phyloP scores from a whole-genome alignment of 2,888 invertebrate genomes.

The Xanthia icteritia region DNA sequence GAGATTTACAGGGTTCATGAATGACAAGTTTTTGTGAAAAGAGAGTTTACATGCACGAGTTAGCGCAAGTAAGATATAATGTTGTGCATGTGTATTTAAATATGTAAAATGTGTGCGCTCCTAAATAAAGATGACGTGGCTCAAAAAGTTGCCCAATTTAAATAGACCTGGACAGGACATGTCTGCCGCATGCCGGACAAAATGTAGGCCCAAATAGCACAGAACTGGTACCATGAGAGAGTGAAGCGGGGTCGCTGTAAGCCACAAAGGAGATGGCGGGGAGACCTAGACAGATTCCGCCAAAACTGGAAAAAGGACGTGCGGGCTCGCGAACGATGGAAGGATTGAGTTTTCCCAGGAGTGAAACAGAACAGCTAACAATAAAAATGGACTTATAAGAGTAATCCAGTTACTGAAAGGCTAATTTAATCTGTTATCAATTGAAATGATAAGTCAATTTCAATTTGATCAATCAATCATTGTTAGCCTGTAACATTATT shows the following conservation, averaged over 20 bases:
- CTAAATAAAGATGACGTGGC: no score
- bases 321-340: not conserved
- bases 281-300: no score
- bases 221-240: not conserved
- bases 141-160: no score
- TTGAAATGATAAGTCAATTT: not conserved
- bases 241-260: no score
- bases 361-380: not conserved
- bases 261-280: not conserved
- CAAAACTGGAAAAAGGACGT: no score
- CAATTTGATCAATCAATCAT: not conserved
- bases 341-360: not conserved
- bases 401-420: not conserved
- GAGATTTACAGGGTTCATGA: constrained; percentile 19
- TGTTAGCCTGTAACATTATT: not conserved
- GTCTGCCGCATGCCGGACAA: not conserved
- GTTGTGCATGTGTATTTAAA: not conserved
- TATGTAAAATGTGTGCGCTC: not conserved
- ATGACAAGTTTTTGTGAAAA: constrained; percentile 30
- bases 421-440: not conserved
- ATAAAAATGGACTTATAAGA: not conserved
- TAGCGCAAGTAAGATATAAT: not conserved
- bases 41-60: constrained; percentile 39
- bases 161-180: not conserved
- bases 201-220: not conserved